Conservation (phyloP, 2,797 vertebrate genomes). For the Arrhamphus sclerolepis region DNA sequence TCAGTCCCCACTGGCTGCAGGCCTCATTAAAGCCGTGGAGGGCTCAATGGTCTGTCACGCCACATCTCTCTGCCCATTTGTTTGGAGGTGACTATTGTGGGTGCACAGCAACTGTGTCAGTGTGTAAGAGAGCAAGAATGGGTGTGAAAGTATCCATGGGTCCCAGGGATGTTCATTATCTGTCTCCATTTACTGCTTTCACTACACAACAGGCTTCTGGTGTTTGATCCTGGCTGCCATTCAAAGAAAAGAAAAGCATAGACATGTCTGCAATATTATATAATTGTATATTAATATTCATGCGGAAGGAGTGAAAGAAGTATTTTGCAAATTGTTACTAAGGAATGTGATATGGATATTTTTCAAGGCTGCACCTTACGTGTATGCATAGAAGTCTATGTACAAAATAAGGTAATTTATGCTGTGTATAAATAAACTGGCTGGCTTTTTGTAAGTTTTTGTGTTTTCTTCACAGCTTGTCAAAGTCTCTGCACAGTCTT, state of each 20-base stretch:
- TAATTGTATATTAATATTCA: too few species aligned
- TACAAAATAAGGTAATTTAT: constrained; percentile 31
- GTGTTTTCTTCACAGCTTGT: constrained; percentile 23
- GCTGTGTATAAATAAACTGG: constrained; percentile 16
- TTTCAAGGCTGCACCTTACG: too few species aligned
- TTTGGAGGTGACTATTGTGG: constrained; percentile 49
- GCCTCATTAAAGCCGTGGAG: constrained; percentile 60
- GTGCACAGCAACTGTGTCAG: constrained; percentile 16
- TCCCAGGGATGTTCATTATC: constrained; percentile 45
- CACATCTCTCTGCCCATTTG: constrained; percentile 63
- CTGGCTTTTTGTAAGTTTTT: constrained; percentile 15
- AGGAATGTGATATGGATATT: too few species aligned
- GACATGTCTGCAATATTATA: not conserved
- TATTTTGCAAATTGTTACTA: too few species aligned
- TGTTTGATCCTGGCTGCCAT: not conserved
- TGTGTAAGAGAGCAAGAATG: constrained; percentile 22
- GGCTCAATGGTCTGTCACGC: constrained; percentile 59
- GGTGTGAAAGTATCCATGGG: constrained; percentile 54
- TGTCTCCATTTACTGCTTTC: constrained; percentile 19
- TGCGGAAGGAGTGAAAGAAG: too few species aligned
- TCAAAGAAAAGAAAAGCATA: not conserved
- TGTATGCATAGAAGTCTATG: too few species aligned
- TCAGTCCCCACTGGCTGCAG: constrained; percentile 58
- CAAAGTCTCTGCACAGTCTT: constrained; percentile 44
- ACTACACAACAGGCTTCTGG: not conserved